Evolutionary conservation across 1,140 invertebrate species (phyloP).

Genomic region (Halesus radiatus): DNA sequence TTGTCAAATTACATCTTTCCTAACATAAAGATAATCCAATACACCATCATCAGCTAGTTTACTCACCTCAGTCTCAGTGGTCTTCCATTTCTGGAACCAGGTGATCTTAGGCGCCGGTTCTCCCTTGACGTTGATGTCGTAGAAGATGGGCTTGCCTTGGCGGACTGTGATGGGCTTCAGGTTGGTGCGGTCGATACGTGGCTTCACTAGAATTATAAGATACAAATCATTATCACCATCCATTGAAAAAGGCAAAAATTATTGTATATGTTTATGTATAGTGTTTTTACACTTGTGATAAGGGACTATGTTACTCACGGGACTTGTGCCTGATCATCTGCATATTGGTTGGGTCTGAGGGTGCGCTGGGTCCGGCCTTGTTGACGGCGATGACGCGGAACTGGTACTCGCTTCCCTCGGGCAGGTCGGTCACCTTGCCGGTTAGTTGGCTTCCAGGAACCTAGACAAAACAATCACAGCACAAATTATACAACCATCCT

Average conservation of each 20-base stretch:
- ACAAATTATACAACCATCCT: neutral
- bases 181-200: slow-evolving; percentile 96
- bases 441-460: slow-evolving; percentile 84
- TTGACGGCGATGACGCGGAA: slow-evolving; percentile 97
- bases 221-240: neutral
- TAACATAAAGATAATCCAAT: no score
- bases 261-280: no score
- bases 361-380: slow-evolving; percentile 92
- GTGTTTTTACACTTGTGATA: no score
- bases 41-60: neutral
- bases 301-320: slow-evolving; percentile 73
- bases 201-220: slow-evolving; percentile 82
- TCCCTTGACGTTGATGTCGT: slow-evolving; percentile 94
- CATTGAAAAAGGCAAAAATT: no score
- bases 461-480: slow-evolving; percentile 67
- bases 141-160: slow-evolving; percentile 92
- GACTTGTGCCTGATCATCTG: slow-evolving; percentile 92
- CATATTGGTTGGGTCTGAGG: slow-evolving; percentile 95
- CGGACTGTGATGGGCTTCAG: slow-evolving; percentile 91
- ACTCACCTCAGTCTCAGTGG: slow-evolving; percentile 66
- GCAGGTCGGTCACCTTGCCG: slow-evolving; percentile 88
- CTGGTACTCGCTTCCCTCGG: slow-evolving; percentile 93
- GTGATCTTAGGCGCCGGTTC: slow-evolving; percentile 94
- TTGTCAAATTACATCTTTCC: no score
- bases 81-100: slow-evolving; percentile 82